Conservation (phyloP, 2,797 vertebrate species). For the Acipenser ruthenus region DNA sequence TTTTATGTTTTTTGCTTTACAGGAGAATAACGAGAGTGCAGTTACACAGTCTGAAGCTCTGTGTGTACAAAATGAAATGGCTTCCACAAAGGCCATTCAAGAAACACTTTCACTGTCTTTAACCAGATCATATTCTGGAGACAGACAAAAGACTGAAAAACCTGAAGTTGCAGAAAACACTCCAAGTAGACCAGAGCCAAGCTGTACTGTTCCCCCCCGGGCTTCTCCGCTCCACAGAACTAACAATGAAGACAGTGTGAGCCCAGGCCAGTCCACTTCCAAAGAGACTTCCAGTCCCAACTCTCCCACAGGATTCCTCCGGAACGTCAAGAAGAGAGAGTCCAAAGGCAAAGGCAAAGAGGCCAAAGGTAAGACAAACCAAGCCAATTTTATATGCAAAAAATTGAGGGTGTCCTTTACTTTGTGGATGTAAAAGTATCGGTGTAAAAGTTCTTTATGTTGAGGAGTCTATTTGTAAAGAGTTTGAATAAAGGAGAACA, state of each 20-base stretch:
- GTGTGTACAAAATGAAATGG: conserved; percentile 28
- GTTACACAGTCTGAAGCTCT: conserved; percentile 22
- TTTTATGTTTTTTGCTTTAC: conserved; percentile 20
- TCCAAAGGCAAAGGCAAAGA: conserved; percentile 73
- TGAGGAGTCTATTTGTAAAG: too few relatives aligned
- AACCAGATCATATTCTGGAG: conserved; percentile 40
- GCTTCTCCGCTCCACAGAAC: conserved; percentile 59
- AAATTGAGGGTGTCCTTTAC: too few relatives aligned
- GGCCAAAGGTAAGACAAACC: conserved; percentile 59
- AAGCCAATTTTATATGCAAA: background rate
- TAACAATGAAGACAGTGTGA: conserved; percentile 52
- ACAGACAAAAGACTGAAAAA: conserved; percentile 47
- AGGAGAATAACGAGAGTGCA: conserved; percentile 57
- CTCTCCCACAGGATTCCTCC: conserved; percentile 60
- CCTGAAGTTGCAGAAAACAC: conserved; percentile 34
- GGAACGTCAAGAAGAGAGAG: conserved; percentile 72
- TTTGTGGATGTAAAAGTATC: too few relatives aligned
- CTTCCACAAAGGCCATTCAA: conserved; percentile 51
- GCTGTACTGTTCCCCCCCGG: conserved; percentile 12
- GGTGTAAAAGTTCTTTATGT: too few relatives aligned
- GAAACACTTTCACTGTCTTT: conserved; percentile 63
- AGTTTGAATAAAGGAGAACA: too few relatives aligned
- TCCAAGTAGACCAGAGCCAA: background rate
- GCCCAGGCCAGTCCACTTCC: conserved; percentile 45
- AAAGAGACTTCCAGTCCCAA: conserved; percentile 55